phyloP scores from a whole-genome alignment of 2,113 vertebrate species.

The Alouatta palliata region DNA sequence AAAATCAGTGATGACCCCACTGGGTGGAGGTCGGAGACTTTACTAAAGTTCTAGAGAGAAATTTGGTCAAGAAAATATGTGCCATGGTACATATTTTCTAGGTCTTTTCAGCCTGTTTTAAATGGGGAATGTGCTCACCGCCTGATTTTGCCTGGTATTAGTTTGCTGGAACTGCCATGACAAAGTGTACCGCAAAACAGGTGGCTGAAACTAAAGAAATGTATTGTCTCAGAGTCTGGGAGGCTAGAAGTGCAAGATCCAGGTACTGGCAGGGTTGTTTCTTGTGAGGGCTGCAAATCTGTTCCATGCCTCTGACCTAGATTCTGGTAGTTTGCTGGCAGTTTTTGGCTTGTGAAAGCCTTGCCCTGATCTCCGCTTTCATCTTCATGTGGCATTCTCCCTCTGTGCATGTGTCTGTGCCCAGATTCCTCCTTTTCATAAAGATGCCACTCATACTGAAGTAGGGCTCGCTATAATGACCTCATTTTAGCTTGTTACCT shows the following conservation, averaged over 20 bases:
- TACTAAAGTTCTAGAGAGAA: not conserved
- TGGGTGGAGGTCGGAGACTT: not conserved
- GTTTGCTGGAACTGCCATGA: not conserved
- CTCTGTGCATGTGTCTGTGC: not conserved
- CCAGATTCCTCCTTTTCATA: not conserved
- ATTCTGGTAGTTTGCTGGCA: not conserved
- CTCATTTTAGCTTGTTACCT: not conserved
- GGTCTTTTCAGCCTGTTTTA: conserved; percentile 32
- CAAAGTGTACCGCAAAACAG: not conserved
- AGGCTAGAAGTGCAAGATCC: not conserved
- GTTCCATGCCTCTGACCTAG: not conserved
- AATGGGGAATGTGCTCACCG: not conserved
- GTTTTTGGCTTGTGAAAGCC: not conserved
- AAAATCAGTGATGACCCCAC: not conserved
- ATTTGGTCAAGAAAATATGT: not conserved
- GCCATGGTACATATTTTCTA: not conserved
- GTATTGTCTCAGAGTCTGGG: not conserved
- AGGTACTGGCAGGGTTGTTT: not conserved
- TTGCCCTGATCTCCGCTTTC: not conserved
- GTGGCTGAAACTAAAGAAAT: not conserved
- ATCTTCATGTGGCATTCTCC: not conserved
- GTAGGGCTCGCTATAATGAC: not conserved
- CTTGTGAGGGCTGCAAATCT: too few species aligned
- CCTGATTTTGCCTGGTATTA: not conserved
- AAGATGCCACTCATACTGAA: not conserved